Evolutionary conservation across 2,797 vertebrate genomes (phyloP), one percentile per base, ranked within the genome.

Genomic region (Danionella dracula): DNA sequence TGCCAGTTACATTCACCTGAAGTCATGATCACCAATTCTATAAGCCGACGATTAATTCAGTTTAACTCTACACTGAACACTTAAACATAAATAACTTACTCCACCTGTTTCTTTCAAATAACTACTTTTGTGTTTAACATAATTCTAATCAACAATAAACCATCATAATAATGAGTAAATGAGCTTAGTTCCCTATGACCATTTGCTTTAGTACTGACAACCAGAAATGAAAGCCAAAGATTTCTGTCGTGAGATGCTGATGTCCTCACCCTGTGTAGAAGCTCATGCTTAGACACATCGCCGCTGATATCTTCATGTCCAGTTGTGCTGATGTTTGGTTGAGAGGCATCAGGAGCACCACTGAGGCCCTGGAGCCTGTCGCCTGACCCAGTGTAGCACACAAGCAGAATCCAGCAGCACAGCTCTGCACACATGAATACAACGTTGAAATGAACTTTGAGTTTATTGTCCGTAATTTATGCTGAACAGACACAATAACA

Each of bases 321-420:
- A 90, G 88, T 87, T 87, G 90, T 88, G 90, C 90, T 90, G 88
- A 90, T 92, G 74, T 80, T 87, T 92, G 88, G 87, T 85, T 90
- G 90, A 91, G 89, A 88, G 88, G 87, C 90, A 92, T 92, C 91
- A 92, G 91, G 91, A 92, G 86, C 91, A 92, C 91, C 91, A 92
- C 91, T 90, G 91, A 92, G 91, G 90, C 90, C 90, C 90, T 60
- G 90, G 91, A 89, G 90, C 87, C 66, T 88, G 88, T 87, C 88
- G 88, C 89, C 89, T 91, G 88, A 89, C 89, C 89, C 89, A 92
- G 82, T 86, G 88, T 77, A 88, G 82, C 81, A 87, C 42, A 86
- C 80, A 54, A 2, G 46, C 54, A 11, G 89, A 89, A 84, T 87
- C 89, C 87, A 86, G 87, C 83, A 89, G 88, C 71, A 89, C 84